Evolutionary conservation across 2,888 invertebrate genomes (phyloP).

Genomic region (Schizaphis graminum): DNA sequence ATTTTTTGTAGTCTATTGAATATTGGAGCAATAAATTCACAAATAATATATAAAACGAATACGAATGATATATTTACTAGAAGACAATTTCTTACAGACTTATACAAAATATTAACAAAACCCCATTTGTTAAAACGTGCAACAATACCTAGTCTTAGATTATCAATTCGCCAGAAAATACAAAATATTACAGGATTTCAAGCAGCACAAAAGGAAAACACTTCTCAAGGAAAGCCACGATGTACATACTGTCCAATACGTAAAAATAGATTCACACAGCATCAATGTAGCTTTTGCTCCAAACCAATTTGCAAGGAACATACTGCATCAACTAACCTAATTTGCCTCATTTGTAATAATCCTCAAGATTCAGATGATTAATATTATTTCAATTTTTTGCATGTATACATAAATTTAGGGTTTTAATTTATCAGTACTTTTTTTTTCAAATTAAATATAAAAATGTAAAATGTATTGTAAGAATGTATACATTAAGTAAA

Average conservation of each 20-base stretch:
- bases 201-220: slow-evolving; percentile 16
- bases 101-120: slow-evolving; percentile 57
- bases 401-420: too few relatives aligned
- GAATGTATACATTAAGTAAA: too few relatives aligned
- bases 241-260: slow-evolving; percentile 35
- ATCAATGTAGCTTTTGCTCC: slow-evolving; percentile 9
- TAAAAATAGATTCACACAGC: slow-evolving; percentile 34
- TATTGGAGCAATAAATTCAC: slow-evolving; percentile 66
- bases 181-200: slow-evolving; percentile 41
- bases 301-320: slow-evolving; percentile 30
- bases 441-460: too few relatives aligned
- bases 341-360: too few relatives aligned
- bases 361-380: too few relatives aligned
- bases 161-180: slow-evolving; percentile 27
- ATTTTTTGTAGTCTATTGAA: slow-evolving; percentile 66
- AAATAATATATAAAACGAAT: slow-evolving; percentile 55
- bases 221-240: slow-evolving; percentile 28
- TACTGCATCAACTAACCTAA: not conserved
- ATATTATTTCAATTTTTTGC: too few relatives aligned
- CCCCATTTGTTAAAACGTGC: slow-evolving; percentile 46
- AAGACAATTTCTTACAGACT: slow-evolving; percentile 52
- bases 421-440: too few relatives aligned
- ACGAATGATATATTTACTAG: slow-evolving; percentile 52
- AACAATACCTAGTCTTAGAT: slow-evolving; percentile 32
- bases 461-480: too few relatives aligned